These are phyloP conservation scores for Xenentodon cancila DNA, from an alignment of 2,797 vertebrate genomes.

Conservation along the genomic window DNA sequence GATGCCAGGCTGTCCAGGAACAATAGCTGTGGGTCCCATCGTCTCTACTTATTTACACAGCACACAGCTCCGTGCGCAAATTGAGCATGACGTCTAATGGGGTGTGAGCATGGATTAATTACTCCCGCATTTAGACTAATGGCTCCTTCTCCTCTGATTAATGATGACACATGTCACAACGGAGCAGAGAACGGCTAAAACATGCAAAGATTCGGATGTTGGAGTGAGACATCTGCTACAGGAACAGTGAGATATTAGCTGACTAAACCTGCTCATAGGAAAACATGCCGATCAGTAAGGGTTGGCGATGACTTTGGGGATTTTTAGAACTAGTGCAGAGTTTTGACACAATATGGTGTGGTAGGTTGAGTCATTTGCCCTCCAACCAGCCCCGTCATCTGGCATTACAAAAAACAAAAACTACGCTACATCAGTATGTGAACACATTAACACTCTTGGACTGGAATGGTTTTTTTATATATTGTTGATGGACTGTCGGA, in stretches of 20 bases:
- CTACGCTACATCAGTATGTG: no score
- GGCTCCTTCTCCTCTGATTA: constrained; percentile 71
- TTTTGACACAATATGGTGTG: not conserved
- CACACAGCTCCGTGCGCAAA: constrained; percentile 62
- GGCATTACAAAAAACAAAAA: no score
- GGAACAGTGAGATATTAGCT: constrained; percentile 7
- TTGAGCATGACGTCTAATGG: constrained; percentile 69
- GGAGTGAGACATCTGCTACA: constrained; percentile 15
- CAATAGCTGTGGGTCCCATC: constrained; percentile 44
- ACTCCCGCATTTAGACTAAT: constrained; percentile 66
- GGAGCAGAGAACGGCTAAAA: constrained; percentile 44
- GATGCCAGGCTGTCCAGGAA: constrained; percentile 27
- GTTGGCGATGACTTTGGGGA: not conserved
- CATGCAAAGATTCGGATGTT: constrained; percentile 21
- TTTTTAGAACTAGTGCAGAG: not conserved
- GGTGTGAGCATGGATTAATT: constrained; percentile 71
- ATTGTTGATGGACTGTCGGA: no score
- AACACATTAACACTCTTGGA: no score
- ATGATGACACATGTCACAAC: constrained; percentile 65
- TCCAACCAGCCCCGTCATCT: no score
- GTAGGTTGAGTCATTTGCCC: constrained; percentile 6
- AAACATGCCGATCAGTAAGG: no score
- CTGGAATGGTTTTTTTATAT: no score
- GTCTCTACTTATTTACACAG: constrained; percentile 64
- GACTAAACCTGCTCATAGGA: not conserved